A percentile compares a stretch with the other conserved stretches of the same genome.
These are phyloP conservation scores for Marmota flaviventris DNA, from an alignment of 2,113 vertebrate genomes.

Conservation along the genomic window DNA sequence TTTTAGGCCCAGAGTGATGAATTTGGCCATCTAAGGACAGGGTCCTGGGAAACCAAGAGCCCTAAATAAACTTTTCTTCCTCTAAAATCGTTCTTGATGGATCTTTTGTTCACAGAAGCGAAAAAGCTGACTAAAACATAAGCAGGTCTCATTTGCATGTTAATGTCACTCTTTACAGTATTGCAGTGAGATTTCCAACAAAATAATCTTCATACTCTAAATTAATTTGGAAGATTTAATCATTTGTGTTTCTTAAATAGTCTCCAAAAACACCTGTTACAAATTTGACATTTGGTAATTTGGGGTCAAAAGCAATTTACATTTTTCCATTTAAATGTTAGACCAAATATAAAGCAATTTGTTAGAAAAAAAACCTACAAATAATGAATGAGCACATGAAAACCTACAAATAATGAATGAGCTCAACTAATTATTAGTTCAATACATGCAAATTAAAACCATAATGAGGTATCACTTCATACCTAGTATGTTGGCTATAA, in stretches of 20 bases:
- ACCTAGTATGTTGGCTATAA: no score
- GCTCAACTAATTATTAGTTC: not conserved
- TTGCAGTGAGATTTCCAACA: not conserved
- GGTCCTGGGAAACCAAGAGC: no score
- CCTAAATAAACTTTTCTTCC: no score
- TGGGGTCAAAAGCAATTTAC: not conserved
- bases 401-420: not conserved
- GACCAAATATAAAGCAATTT: not conserved
- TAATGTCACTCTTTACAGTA: not conserved
- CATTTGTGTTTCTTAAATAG: not conserved
- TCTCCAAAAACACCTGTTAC: not conserved
- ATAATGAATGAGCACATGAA: not conserved
- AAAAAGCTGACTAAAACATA: no score
- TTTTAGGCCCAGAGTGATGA: no score
- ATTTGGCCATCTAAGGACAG: no score
- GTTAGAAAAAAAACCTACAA: not conserved
- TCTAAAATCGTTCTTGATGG: no score
- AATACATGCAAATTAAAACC: not conserved
- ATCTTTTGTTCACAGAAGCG: no score
- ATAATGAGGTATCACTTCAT: not conserved
- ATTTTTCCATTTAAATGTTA: not conserved
- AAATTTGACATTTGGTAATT: not conserved
- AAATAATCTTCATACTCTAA: not conserved
- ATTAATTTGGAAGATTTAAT: not conserved
- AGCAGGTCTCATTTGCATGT: not conserved